Evolutionary conservation across 2,113 vertebrate species (phyloP), one percentile per base, ranked within the genome.

Genomic region (Hipposideros armiger): DNA sequence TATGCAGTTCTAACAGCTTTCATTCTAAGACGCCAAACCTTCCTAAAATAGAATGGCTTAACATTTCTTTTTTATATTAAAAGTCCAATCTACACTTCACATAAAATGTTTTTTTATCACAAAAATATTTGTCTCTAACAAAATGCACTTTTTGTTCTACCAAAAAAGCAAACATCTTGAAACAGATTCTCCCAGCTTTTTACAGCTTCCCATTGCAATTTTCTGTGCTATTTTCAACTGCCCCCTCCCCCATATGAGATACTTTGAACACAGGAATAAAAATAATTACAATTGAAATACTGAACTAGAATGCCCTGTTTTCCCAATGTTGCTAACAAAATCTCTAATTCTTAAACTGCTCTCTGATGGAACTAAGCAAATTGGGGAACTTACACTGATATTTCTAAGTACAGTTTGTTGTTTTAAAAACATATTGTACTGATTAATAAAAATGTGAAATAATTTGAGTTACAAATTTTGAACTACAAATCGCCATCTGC

Each of bases 371-470:
- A 91, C 96, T 77, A 98, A 96, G 98, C 95, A 96, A 97, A 94
- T 52, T 95, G 22, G 17, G 45, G 87, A 90, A 95, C 97, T 97
- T 97, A 95, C 96, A 92, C 96, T 96, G 87, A 97, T 98, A 95
- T 94, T 96, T 96, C 97, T 94, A 89, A 97, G 96, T 72, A 16
- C 13, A 95, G 94, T 97, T 98, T 98, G 97, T 95, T 98, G 97
- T 94, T 97, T 98, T 96, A 98, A 98, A 98, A 99, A 98, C 98
- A 98, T 97, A 97, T 98, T 99, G 98, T 98, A 98, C 97, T 98
- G 98, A 98, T 98, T 98, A 99, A 98, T 98, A 98, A 98, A 97
- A 98, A 98, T 84, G 97, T 98, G 98, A 98, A 98, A 98, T 97
- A 97, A 97, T 98, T 98, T 98, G 94, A 98, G 98, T 98, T 98